Base-by-base conservation (phyloP, 2,113 vertebrate species). In the Pipa parva region DNA sequence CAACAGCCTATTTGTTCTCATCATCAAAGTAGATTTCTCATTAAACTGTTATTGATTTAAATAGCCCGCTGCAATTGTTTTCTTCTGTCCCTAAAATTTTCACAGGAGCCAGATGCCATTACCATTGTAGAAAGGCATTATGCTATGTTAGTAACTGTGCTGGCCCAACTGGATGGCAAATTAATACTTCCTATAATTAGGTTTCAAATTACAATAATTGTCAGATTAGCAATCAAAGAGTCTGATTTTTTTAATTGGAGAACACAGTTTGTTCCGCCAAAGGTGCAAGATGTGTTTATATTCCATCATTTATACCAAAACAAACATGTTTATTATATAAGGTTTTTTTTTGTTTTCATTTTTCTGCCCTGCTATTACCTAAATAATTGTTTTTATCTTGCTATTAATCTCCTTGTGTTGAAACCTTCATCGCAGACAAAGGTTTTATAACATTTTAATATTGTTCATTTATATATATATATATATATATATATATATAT, bases 21-120 rank as follows among this genome's bases (percentile, higher is more conserved):
- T 59, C 12, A 58, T 18, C 21, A 57, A 67, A 67, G 18, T 55
- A 21, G 42, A 49, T 50, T 58, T 67, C 37, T 25, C 26, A 36
- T 59, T 33, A 50, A 58, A 59, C 36, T 36, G 28, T 11, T 2
- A 25, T 58, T 58, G 42, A 67, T 67, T 67, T 46, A 22, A 26
- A 59, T 37, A 59, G 26, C 18, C 42, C 29, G 18, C 39, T 31
- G 39, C 12, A 15, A 49, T 58, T 67, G 55, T 50, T 58, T 50
- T 22, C 31, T 20, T 20, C 21, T 67, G 18, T 59, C 57, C 50
- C 10, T 18, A 25, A 50, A 58, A 50, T 15, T 36, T 17, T 29
- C 55, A 50, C 21, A 50, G 48, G 55, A 59, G 28, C n/a, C 10
- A 31, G 54, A 36, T 59, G 21, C 33, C 27, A 27, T 28, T 25